Base-by-base conservation (phyloP, 2,797 vertebrate genomes). In the Setipinna tenuifilis region DNA sequence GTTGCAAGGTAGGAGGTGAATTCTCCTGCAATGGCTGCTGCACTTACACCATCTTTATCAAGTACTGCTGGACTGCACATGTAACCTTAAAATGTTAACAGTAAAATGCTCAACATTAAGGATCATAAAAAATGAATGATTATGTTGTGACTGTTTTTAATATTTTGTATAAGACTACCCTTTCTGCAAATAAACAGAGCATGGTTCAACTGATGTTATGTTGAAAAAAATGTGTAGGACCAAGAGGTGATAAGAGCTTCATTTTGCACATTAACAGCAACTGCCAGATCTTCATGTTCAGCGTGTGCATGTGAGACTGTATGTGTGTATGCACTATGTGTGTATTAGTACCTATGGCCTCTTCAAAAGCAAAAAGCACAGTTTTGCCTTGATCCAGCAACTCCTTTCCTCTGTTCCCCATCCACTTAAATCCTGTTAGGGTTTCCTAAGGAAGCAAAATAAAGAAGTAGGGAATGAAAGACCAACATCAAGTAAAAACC, bases 401-500 rank as follows among this genome's bases (percentile, higher is more conserved):
- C 85, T 98, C 96, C 86, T 93, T 97, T 86, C 97, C 96, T 94
- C 98, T 91, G 93, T 98, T 99, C 87, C 98, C 98, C 98, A 99
- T 99, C 98, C 98, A 99, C 89, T 99, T 99, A 91, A 99, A 99
- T 83, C 98, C 98, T 0, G 98, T 99, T 84, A 99, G 90, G 0
- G 98, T 99, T 95, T 99, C 98, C 98, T 99, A 91, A 85, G 80
- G 19, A 85, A 71, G 6, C 2, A 25, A 84, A 3, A 71, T 17
- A 17, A 11, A 54, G 41, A 84, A 25, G 41, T 28, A 35, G 1
- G 28, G 3, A 57, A 3, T 14, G 14, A 21, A 71, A 44, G 14
- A 78, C 5, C 19, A 75, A 75, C 31, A 68, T 11, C 9, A 11
- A 59, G 58, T 6, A 59, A 59, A 1, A n/a, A 59, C n/a, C n/a